Evolutionary conservation across 2,113 vertebrate species (phyloP).

Genomic region (Entomyzon cyanotis): DNA sequence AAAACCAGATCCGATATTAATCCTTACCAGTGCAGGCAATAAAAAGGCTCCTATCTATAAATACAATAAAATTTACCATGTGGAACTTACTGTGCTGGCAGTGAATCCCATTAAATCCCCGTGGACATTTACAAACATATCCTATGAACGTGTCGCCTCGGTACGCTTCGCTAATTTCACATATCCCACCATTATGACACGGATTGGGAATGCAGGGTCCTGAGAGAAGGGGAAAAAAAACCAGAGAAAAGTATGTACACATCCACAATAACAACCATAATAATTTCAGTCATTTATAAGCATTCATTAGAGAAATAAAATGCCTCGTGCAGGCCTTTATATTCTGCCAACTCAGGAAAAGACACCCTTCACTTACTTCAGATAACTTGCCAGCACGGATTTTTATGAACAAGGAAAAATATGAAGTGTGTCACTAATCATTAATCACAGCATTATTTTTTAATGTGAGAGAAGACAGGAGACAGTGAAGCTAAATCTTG

Average conservation of each 20-base stretch:
- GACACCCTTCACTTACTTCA: neutral
- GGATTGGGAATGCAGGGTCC: constrained; percentile 95
- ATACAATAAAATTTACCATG: constrained; percentile 13
- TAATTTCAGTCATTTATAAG: neutral
- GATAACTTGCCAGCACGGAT: neutral
- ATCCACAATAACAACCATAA: neutral
- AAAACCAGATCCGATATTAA: neutral
- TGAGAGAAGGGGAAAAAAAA: constrained; percentile 53
- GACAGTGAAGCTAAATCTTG: constrained; percentile 32
- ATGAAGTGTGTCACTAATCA: constrained; percentile 21
- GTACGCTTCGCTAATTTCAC: constrained; percentile 95
- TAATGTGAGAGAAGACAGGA: constrained; percentile 42
- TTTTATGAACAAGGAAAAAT: constrained; percentile 39
- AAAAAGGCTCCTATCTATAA: neutral
- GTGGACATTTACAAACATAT: constrained; percentile 92
- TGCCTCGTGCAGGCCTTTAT: neutral
- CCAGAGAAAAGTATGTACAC: neutral
- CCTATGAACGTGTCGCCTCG: constrained; percentile 96
- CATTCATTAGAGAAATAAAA: neutral
- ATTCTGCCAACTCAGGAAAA: neutral
- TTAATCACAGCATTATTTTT: constrained; percentile 60
- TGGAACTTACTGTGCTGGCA: constrained; percentile 97
- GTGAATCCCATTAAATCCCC: constrained; percentile 93
- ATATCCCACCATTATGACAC: constrained; percentile 94
- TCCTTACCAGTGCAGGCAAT: neutral